Evolutionary conservation across 2,113 vertebrate species (phyloP), one percentile per base, ranked within the genome.

Genomic region (Redunca redunca): DNA sequence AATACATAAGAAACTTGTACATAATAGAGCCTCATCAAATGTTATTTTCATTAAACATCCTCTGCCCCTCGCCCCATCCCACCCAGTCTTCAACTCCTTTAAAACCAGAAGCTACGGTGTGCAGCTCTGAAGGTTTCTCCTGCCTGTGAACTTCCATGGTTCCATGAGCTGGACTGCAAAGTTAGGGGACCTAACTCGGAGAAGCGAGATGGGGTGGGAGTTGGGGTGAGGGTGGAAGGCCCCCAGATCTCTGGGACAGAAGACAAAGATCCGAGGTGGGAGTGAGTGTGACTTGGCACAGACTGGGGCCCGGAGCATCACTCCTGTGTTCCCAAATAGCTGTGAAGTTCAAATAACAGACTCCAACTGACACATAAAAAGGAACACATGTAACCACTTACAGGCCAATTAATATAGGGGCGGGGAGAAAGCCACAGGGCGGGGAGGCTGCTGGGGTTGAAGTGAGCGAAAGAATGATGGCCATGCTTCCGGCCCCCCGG

Each of bases 331-430:
- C 93, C 86, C 94, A 94, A 96, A 98, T 83, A 93, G 94, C 97
- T 97, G 95, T 93, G 93, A 98, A 95, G 86, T 97, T 98, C 94
- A 97, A 95, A 96, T 93, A 98, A 91, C 95, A 95, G 96, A 85
- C 74, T 97, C 97, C 87, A 87, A 92, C 96, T 92, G 96, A 96
- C 95, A 97, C 97, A 95, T 92, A 67, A 95, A 97, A 98, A 98
- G 95, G 78, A 91, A 97, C 97, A 98, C 95, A 98, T 98, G 98
- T 88, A 97, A 98, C 98, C 95, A 97, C 98, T 98, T 98, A 98
- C 16, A 67, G 91, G 91, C 97, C 97, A 98, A 97, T 98, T 98
- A 98, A 98, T 98, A 97, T 30, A 2, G 0, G 88, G 95, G 97
- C 0, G 14, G 84, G 58, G 94, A 89, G 62, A 92, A 91, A 96